Percentiles rank a stretch among this genome's conserved stretches.
Evolutionary conservation across 2,113 vertebrate genomes (phyloP).

Genomic region (Rhinichthys klamathensis): DNA sequence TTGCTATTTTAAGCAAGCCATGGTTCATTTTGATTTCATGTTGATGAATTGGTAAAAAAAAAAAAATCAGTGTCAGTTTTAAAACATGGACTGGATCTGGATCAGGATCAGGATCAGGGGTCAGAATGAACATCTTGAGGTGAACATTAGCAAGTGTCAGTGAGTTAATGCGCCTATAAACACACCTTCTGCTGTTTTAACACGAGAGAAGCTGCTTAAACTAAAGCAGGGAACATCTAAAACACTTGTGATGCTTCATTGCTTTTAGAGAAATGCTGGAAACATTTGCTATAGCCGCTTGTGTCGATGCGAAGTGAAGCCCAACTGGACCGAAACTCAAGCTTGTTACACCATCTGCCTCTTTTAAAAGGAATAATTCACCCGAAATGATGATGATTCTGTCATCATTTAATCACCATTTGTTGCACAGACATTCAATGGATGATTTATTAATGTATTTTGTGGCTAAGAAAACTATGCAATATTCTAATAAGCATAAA

Average conservation of each 20-base stretch:
- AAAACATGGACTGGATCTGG: neutral
- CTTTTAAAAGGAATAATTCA: neutral
- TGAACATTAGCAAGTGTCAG: neutral
- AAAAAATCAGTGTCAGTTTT: neutral
- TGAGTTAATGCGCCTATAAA: slow-evolving; percentile 6
- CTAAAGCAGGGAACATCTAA: neutral
- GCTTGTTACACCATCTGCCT: slow-evolving; percentile 5
- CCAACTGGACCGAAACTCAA: neutral
- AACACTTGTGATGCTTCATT: neutral
- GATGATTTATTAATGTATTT: neutral
- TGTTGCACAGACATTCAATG: neutral
- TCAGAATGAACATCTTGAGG: neutral
- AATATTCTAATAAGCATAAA: neutral
- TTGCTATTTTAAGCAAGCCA: too few species aligned
- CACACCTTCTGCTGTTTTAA: neutral
- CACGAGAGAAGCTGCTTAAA: neutral
- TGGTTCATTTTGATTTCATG: slow-evolving; percentile 2
- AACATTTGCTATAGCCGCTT: slow-evolving; percentile 41
- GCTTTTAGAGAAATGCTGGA: neutral
- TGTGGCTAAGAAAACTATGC: neutral
- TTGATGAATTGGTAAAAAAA: neutral
- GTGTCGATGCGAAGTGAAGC: neutral
- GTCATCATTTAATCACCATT: slow-evolving; percentile 1
- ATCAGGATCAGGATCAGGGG: neutral
- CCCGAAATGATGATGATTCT: neutral